Base-by-base conservation (phyloP, 1,140 invertebrate genomes). In the Drosophila ercepeae region DNA sequence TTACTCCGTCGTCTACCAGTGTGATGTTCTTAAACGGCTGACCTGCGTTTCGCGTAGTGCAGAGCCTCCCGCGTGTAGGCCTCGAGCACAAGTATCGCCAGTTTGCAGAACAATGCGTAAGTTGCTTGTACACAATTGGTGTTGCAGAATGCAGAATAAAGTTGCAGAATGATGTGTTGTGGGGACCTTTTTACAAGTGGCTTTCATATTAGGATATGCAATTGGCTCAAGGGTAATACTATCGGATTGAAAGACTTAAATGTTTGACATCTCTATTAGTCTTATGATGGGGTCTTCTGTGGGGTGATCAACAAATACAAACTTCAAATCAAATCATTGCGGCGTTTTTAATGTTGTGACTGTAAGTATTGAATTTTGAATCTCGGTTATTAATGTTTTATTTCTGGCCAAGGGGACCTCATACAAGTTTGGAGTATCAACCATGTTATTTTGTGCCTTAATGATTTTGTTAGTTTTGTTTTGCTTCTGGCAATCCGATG, bases 131-230 rank as follows among this genome's bases (percentile, higher is more conserved):
- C 29, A 32, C 68, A 58, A 3, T 58, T 54, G 18, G 58, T 50
- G 49, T 53, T 18, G 65, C 8, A 8, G 39, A 46, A 25, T 71
- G 41, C 16, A 53, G 34, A 14, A 29, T 18, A 4, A 70, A 39
- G n/a, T 42, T 50, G 32, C 23, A 59, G 29, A 21, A 36, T 45
- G 18, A 44, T 63, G 9, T 63, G 50, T 25, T 49, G 51, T 25
- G 14, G 51, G 34, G 42, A 58, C 42, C 29, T 69, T 74, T 42
- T 69, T 58, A 41, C 49, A 64, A 29, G 19, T 54, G 23, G 44
- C 27, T 21, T 46, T 45, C 23, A 52, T 21, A 16, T 51, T 59
- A 23, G 64, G 54, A 44, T n/a, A n/a, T n/a, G n/a, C n/a, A n/a
- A n/a, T n/a, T n/a, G n/a, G n/a, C n/a, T n/a, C n/a, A n/a, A n/a